Conservation (phyloP, 2,113 vertebrate genomes). For the Hypocryptadius cinnamomeus region DNA sequence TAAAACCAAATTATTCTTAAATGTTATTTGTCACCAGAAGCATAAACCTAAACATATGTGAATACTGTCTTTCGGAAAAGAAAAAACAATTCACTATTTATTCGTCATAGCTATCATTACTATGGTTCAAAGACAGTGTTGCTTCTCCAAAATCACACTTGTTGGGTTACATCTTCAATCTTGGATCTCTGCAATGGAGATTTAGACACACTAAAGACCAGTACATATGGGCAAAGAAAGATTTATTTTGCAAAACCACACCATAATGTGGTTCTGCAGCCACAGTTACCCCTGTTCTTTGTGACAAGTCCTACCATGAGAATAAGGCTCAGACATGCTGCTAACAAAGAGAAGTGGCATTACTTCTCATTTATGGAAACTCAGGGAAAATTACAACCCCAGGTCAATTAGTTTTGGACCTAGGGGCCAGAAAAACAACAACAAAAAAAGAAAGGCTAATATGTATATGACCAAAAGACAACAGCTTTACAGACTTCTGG, state of each 20-base stretch:
- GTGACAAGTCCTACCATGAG: background rate
- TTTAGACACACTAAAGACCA: background rate
- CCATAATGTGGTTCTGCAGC: rapidly evolving
- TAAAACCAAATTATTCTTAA: background rate
- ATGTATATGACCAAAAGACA: background rate
- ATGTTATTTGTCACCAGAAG: background rate
- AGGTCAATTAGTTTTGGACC: background rate
- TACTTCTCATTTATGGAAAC: background rate
- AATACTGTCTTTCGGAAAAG: background rate
- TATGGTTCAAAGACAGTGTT: background rate
- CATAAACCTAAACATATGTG: background rate
- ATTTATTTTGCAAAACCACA: background rate
- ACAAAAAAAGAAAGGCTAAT: background rate
- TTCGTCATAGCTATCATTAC: background rate
- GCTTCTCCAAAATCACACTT: background rate
- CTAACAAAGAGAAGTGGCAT: background rate
- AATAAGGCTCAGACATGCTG: background rate
- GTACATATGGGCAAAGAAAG: background rate
- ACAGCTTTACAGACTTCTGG: background rate
- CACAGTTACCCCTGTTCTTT: background rate
- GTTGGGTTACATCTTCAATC: background rate
- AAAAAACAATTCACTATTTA: background rate
- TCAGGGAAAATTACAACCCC: background rate
- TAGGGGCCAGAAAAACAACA: background rate
- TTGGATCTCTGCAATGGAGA: background rate